Base-by-base conservation (phyloP, 1,140 invertebrate species). In the Papilio machaon region DNA sequence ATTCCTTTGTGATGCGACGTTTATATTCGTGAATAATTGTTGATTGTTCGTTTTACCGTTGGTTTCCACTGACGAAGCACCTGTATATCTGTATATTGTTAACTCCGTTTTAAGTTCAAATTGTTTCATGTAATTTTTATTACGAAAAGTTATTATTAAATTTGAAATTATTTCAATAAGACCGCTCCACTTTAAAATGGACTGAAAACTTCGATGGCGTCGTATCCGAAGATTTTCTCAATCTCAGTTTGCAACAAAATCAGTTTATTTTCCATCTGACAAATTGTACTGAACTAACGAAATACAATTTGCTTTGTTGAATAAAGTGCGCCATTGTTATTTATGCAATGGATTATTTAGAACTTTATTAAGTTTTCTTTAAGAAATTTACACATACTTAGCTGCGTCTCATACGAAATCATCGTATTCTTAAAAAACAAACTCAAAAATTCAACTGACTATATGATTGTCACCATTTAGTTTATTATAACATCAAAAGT, bases 11-110 rank as follows among this genome's bases (percentile, higher is more conserved):
- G 91, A 92, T 91, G 90, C 92, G 91, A 93, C 92, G 91, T 90
- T 92, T 90, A 92, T 94, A 92, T 91, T 92, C 88, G 85, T 92
- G 90, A 93, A 91, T 91, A 93, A 93, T 93, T 91, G 91, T 92
- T 91, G 88, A 89, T 89, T 90, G 88, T 83, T 80, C 84, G 75
- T 76, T 73, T 79, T 80, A 58, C 7, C 1, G 6, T 58, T 1
- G 2, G 54, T 58, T 58, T 17, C 0, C n/a, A 58, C 54, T 58
- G 54, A 15, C 17, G 49, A 6, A n/a, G n/a, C 54, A 58, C 54
- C n/a, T 58, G 52, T 13, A 54, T n/a, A 54, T n/a, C n/a, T n/a
- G 17, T 7, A 54, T 13, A 54, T 15, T 15, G n/a, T 17, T 58
- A 60, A 23, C 58, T 60, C 6, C 17, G 13, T 23, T 30, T 67